These are phyloP conservation scores for Acleris holmiana DNA, from an alignment of 2,888 invertebrate species.

Conservation along the genomic window DNA sequence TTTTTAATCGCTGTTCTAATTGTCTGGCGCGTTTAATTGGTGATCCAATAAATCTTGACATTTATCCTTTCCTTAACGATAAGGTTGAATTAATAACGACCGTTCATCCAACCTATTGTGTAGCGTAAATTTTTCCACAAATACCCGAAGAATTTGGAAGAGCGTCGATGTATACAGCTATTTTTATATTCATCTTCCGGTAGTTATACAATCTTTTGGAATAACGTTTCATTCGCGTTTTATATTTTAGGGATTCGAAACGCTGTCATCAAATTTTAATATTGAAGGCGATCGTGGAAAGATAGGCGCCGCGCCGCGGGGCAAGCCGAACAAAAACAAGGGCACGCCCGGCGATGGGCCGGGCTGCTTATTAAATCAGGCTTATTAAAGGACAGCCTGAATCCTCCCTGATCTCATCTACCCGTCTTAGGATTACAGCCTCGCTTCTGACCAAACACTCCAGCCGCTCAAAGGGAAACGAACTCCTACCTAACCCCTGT, in stretches of 20 bases:
- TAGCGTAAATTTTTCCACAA: slow-evolving; percentile 15
- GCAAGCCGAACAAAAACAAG: slow-evolving; percentile 33
- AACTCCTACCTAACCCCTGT: slow-evolving; percentile 23
- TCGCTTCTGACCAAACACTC: slow-evolving; percentile 25
- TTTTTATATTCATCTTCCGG: slow-evolving; percentile 12
- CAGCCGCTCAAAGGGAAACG: slow-evolving; percentile 19
- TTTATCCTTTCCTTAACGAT: slow-evolving; percentile 31
- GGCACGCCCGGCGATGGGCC: slow-evolving; percentile 12
- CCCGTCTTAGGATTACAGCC: slow-evolving; percentile 39
- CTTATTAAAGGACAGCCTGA: slow-evolving; percentile 54
- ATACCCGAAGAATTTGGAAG: slow-evolving; percentile 3
- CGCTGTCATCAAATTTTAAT: slow-evolving; percentile 38
- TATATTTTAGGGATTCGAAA: slow-evolving; percentile 29
- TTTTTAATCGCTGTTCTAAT: slow-evolving; percentile 64
- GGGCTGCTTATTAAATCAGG: slow-evolving; percentile 44
- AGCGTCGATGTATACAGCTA: slow-evolving; percentile 10
- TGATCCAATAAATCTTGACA: slow-evolving; percentile 38
- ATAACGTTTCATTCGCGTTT: slow-evolving; percentile 30
- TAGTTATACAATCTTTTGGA: slow-evolving; percentile 22
- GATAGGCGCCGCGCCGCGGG: slow-evolving; percentile 30
- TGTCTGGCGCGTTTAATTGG: slow-evolving; percentile 38
- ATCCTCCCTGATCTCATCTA: slow-evolving; percentile 39
- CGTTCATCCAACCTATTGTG: slow-evolving; percentile 1
- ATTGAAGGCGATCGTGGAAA: slow-evolving; percentile 34
- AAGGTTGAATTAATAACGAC: slow-evolving; percentile 19